A percentile compares a stretch with the other conserved stretches of the same genome.
Evolutionary conservation across 1,140 invertebrate species (phyloP).

Genomic region (Panagrolaimus sp.): DNA sequence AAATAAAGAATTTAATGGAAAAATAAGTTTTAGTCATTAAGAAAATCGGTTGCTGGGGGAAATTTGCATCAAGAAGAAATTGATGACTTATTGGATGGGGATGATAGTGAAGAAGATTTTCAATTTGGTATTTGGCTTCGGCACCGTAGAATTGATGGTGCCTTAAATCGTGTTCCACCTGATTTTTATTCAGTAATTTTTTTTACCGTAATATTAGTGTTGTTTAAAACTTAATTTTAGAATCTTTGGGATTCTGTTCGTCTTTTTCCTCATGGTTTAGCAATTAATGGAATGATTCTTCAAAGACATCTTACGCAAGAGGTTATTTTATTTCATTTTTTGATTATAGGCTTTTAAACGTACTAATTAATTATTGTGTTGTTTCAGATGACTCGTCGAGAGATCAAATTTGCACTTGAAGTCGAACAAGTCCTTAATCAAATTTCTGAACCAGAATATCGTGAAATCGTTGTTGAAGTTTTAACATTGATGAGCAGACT

Average conservation of each 20-base stretch:
- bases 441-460: conserved; percentile 94
- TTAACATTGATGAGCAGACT: conserved; percentile 71
- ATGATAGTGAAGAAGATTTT: conserved; percentile 51
- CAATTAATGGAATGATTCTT: conserved; percentile 51
- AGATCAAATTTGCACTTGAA: conserved; percentile 86
- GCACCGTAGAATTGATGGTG: conserved; percentile 84
- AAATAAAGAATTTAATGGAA: not conserved
- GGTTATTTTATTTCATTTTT: conserved; percentile 28
- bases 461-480: conserved; percentile 93
- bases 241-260: conserved; percentile 59
- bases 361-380: not conserved
- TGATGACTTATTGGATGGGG: conserved; percentile 36
- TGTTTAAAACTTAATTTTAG: conserved; percentile 42
- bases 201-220: conserved; percentile 78
- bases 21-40: conserved; percentile 60
- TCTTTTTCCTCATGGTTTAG: conserved; percentile 54
- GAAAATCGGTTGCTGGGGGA: conserved; percentile 52
- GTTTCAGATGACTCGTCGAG: conserved; percentile 84
- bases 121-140: conserved; percentile 92
- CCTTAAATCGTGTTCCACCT: conserved; percentile 87
- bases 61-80: conserved; percentile 36
- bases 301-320: conserved; percentile 55
- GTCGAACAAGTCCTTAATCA: conserved; percentile 94
- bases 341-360: conserved; percentile 2
- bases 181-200: conserved; percentile 93